These are phyloP conservation scores for Athene cunicularia DNA, from an alignment of 2,113 vertebrate genomes.

Conservation along the genomic window DNA sequence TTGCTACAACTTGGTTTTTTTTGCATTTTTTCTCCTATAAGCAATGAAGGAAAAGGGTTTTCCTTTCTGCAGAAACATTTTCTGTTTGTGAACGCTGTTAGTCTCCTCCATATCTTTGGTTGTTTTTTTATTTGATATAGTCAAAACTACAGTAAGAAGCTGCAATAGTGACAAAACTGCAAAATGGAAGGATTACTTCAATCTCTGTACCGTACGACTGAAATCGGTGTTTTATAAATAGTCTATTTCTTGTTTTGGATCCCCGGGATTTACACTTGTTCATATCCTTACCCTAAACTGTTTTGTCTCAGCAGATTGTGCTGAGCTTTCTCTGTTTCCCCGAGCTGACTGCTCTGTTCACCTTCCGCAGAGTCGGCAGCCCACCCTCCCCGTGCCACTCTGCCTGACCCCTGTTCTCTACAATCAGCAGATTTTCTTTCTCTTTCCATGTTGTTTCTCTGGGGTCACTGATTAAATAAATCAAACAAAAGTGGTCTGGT, in stretches of 20 bases:
- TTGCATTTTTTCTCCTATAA: not conserved
- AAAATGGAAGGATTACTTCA: not conserved
- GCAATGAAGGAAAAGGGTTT: not conserved
- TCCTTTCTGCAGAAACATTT: not conserved
- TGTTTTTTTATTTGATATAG: not conserved
- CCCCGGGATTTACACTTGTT: not conserved
- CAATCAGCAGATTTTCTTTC: constrained; percentile 17
- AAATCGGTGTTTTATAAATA: not conserved
- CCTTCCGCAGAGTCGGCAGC: rapidly evolving
- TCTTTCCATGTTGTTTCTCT: not conserved
- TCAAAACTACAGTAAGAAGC: not conserved
- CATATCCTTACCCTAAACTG: not conserved
- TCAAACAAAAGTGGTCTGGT: constrained; percentile 8
- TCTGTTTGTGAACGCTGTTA: not conserved
- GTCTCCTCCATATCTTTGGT: not conserved
- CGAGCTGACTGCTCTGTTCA: rapidly evolving
- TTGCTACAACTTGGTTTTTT: not conserved
- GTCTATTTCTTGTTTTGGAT: not conserved
- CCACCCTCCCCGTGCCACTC: rapidly evolving
- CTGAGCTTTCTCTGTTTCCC: not conserved
- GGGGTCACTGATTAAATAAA: constrained; percentile 39
- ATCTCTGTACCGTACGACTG: not conserved
- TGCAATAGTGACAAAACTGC: not conserved
- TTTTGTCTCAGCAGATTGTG: not conserved
- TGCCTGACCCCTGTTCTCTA: not conserved